Conservation (phyloP, 2,113 vertebrate species). For the Xerus inauris region DNA sequence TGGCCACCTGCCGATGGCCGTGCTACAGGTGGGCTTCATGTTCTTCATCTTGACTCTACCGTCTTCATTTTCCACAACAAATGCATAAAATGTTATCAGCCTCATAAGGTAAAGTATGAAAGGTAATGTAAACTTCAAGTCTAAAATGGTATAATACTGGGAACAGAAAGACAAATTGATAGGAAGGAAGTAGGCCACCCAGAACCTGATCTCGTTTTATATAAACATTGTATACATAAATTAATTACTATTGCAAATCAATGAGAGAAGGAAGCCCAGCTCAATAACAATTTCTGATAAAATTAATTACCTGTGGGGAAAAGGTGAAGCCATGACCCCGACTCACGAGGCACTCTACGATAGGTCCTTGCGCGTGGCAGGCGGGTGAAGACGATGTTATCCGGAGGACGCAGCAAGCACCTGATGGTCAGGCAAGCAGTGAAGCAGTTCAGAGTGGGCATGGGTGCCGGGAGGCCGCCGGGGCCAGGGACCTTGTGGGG, state of each 20-base stretch:
- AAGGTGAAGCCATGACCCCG: background rate
- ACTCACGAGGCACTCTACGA: background rate
- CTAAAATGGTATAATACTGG: background rate
- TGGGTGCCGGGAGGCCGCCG: rapidly evolving
- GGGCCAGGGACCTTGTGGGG: no score
- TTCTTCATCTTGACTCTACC: background rate
- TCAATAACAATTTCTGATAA: background rate
- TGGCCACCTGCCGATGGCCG: background rate
- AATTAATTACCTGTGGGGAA: background rate
- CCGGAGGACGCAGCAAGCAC: background rate
- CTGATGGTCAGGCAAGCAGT: rapidly evolving
- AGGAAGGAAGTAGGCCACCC: background rate
- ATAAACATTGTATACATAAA: background rate
- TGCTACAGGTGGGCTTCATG: background rate
- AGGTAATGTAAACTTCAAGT: background rate
- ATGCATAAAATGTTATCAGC: no score
- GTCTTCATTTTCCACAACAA: background rate
- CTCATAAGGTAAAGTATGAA: background rate
- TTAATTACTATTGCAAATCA: background rate
- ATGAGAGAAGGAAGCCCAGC: background rate
- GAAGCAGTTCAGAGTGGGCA: background rate
- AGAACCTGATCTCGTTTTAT: background rate
- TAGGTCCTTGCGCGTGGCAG: background rate
- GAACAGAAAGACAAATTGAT: background rate
- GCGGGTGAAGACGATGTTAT: background rate